These are phyloP conservation scores for Pedicia rivosa DNA, from an alignment of 2,888 invertebrate genomes.

Conservation along the genomic window DNA sequence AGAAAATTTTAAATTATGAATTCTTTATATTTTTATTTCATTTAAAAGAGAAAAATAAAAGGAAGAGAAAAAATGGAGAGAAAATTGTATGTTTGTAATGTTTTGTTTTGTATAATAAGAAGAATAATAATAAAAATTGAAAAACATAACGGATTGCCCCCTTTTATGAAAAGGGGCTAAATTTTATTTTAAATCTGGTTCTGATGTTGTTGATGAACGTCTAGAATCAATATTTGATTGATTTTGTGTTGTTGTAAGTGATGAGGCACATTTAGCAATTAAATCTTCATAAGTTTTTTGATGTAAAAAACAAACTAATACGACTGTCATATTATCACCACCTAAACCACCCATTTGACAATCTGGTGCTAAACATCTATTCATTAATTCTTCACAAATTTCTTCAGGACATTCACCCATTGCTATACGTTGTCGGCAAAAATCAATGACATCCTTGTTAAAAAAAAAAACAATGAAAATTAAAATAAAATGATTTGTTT, in stretches of 20 bases:
- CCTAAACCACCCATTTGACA: constrained; percentile 93
- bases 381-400: constrained; percentile 93
- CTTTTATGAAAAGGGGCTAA: no score
- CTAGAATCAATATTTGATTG: background rate
- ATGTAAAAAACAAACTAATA: constrained; percentile 59
- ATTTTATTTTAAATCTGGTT: background rate
- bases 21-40: no score
- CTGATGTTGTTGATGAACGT: background rate
- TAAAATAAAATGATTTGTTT: constrained; percentile 3
- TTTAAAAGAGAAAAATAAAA: no score
- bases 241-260: background rate
- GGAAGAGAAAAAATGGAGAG: no score
- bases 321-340: constrained; percentile 98
- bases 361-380: constrained; percentile 89
- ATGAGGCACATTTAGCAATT: constrained; percentile 22
- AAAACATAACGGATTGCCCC: no score
- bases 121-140: background rate
- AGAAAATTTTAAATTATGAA: no score
- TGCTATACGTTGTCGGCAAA: constrained; percentile 70
- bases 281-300: constrained; percentile 26
- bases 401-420: constrained; percentile 76
- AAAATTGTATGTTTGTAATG: no score
- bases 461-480: background rate
- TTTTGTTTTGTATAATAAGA: background rate
- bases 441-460: constrained; percentile 67